These are phyloP conservation scores for Halesus radiatus DNA, from an alignment of 1,140 invertebrate species.

Conservation along the genomic window DNA sequence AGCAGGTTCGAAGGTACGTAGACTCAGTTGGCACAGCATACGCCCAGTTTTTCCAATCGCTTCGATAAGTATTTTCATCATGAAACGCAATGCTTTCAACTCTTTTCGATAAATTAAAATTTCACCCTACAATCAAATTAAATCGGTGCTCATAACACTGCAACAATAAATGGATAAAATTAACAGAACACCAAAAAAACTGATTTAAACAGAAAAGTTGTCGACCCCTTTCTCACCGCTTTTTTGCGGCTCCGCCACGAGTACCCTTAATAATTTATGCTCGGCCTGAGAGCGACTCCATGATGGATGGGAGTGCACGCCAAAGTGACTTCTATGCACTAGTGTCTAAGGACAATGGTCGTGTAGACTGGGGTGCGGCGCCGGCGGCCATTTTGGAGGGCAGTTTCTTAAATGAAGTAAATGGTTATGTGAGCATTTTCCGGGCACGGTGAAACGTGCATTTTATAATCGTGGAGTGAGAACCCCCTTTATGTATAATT, in stretches of 20 bases:
- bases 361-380: neutral
- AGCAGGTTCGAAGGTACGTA: too few species aligned
- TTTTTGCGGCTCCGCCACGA: constrained; percentile 34
- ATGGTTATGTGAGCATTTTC: constrained; percentile 3
- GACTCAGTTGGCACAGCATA: too few species aligned
- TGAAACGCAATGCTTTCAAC: too few species aligned
- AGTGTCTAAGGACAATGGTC: neutral
- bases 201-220: neutral
- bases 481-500: too few species aligned
- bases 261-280: constrained; percentile 50
- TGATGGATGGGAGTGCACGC: constrained; percentile 43
- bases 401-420: constrained; percentile 40
- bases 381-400: constrained; percentile 34
- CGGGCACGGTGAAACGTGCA: neutral
- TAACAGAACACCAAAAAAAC: too few species aligned
- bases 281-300: constrained; percentile 42
- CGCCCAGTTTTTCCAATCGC: too few species aligned
- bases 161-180: too few species aligned
- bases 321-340: constrained; percentile 30
- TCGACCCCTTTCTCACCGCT: constrained; percentile 28
- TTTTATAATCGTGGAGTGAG: neutral
- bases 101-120: too few species aligned
- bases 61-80: too few species aligned
- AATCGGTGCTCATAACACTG: too few species aligned
- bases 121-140: too few species aligned